Evolutionary conservation across 2,113 vertebrate genomes (phyloP).

Genomic region (Callocephalon fimbriatum): DNA sequence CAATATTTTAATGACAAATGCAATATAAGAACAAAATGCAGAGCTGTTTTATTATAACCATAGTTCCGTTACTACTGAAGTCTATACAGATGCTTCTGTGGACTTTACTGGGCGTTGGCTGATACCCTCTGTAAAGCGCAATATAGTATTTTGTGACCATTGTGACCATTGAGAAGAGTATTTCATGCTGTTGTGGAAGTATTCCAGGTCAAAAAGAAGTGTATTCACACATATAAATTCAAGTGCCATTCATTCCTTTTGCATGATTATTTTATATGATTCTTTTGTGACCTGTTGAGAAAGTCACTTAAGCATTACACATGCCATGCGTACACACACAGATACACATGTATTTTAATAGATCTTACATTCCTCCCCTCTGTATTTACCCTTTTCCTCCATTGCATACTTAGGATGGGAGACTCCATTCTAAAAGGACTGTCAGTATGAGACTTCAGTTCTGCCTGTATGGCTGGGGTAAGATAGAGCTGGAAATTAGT

Average conservation of each 20-base stretch:
- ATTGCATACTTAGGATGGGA: accelerated
- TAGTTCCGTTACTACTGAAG: background rate
- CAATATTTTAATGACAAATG: background rate
- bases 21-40: background rate
- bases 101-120: background rate
- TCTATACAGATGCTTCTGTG: background rate
- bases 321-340: accelerated
- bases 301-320: accelerated
- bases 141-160: background rate
- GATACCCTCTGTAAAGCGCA: background rate
- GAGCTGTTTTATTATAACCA: background rate
- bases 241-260: background rate
- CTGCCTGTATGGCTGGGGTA: background rate
- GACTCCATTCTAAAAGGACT: background rate
- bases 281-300: background rate
- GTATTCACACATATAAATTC: background rate
- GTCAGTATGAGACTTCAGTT: background rate
- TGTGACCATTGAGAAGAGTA: background rate
- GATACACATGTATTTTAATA: background rate
- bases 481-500: background rate
- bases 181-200: background rate
- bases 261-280: background rate
- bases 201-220: background rate
- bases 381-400: background rate
- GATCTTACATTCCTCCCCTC: background rate